phyloP scores from a whole-genome alignment of 2,797 vertebrate genomes.

The Prionace glauca region DNA sequence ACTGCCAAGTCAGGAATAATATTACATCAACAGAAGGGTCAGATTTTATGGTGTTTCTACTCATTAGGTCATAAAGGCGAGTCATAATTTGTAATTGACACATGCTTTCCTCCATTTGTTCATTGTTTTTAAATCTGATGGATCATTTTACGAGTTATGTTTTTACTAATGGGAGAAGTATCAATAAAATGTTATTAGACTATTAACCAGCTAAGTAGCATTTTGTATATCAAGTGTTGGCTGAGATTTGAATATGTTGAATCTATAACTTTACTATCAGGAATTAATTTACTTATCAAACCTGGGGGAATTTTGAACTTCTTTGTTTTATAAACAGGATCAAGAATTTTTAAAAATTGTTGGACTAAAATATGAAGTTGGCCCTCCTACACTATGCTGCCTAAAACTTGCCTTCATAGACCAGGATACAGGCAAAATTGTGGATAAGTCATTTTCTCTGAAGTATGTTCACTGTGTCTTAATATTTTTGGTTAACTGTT shows the following conservation, averaged over 20 bases:
- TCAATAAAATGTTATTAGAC: neutral
- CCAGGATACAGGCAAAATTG: constrained; percentile 77
- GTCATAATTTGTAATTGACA: neutral
- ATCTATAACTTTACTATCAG: neutral
- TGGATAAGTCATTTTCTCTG: constrained; percentile 84
- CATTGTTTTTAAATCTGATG: neutral
- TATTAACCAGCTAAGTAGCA: neutral
- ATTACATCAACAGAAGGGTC: neutral
- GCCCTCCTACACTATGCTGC: constrained; percentile 88
- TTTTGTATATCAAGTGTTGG: neutral
- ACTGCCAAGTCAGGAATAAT: neutral
- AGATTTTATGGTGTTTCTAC: neutral
- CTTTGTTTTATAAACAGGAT: constrained; percentile 63
- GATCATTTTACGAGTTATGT: neutral
- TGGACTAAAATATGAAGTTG: constrained; percentile 89
- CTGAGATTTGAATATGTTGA: too few relatives aligned
- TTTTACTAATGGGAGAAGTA: neutral
- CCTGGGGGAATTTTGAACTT: neutral
- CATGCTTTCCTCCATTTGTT: neutral
- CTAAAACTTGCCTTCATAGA: constrained; percentile 91
- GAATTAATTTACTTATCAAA: neutral
- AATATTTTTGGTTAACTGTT: neutral
- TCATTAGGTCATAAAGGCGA: neutral
- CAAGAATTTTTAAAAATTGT: constrained; percentile 97
- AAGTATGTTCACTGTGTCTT: constrained; percentile 61